Evolutionary conservation across 2,797 vertebrate species (phyloP).

Genomic region (Aldrovandia affinis): DNA sequence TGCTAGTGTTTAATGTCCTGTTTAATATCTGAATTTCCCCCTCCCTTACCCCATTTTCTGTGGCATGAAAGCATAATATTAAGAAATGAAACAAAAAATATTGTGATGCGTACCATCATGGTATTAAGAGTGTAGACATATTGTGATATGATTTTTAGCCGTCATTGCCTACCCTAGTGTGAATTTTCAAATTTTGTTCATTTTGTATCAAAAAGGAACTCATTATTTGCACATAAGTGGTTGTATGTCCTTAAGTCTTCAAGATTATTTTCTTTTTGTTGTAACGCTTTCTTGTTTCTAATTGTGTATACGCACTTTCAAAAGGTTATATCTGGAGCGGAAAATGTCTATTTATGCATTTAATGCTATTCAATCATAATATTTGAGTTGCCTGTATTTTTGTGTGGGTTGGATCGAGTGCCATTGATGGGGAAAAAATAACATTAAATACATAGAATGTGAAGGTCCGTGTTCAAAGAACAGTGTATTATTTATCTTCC

Average conservation of each 20-base stretch:
- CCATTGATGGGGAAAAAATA: slow-evolving; percentile 59
- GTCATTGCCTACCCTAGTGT: background rate
- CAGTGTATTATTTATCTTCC: slow-evolving; percentile 59
- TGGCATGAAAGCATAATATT: too few relatives aligned
- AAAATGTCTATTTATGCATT: slow-evolving; percentile 58
- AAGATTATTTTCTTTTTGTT: background rate
- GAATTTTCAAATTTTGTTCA: slow-evolving; percentile 17
- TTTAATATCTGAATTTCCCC: background rate
- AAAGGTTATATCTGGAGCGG: slow-evolving; percentile 67
- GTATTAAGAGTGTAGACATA: too few relatives aligned
- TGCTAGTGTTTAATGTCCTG: background rate
- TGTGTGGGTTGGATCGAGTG: slow-evolving; percentile 52
- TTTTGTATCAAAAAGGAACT: slow-evolving; percentile 14
- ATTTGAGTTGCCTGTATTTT: slow-evolving; percentile 48
- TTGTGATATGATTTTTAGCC: background rate
- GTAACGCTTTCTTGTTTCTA: slow-evolving; percentile 36
- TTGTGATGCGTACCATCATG: too few relatives aligned
- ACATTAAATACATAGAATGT: slow-evolving; percentile 77
- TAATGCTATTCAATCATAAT: slow-evolving; percentile 67
- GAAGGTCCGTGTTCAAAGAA: slow-evolving; percentile 73
- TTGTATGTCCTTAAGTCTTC: background rate
- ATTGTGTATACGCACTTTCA: slow-evolving; percentile 60
- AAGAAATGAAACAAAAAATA: too few relatives aligned
- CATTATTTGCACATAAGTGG: slow-evolving; percentile 11
- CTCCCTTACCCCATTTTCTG: too few relatives aligned